These are phyloP conservation scores for Galeruca laticollis DNA, from an alignment of 2,888 invertebrate species.

Conservation along the genomic window DNA sequence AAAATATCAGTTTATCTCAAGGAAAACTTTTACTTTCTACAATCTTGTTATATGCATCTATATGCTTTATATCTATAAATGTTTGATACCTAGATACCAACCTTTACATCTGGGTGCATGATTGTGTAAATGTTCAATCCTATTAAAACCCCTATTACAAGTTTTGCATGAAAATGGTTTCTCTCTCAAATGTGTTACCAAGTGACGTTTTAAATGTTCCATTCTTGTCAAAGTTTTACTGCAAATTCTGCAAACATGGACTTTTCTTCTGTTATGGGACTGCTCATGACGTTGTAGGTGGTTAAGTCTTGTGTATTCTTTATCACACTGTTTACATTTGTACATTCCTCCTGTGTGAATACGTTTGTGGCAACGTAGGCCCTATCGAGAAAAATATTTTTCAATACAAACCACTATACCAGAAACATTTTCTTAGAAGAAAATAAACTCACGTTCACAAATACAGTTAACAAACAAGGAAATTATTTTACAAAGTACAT, in stretches of 20 bases:
- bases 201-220: slow-evolving; percentile 64
- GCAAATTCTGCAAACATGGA: slow-evolving; percentile 65
- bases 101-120: slow-evolving; percentile 64
- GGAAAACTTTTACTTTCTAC: too few relatives aligned
- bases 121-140: slow-evolving; percentile 63
- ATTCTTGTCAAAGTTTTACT: slow-evolving; percentile 64
- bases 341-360: slow-evolving; percentile 62
- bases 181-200: slow-evolving; percentile 64
- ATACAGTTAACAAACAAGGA: too few relatives aligned
- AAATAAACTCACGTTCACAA: too few relatives aligned
- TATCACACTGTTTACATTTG: slow-evolving; percentile 64
- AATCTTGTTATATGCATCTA: too few relatives aligned
- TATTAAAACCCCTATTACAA: slow-evolving; percentile 65
- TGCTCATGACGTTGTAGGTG: slow-evolving; percentile 64
- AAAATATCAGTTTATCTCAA: too few relatives aligned
- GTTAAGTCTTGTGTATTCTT: slow-evolving; percentile 62
- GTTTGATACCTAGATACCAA: slow-evolving; percentile 22
- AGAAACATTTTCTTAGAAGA: too few relatives aligned
- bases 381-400: slow-evolving; percentile 12
- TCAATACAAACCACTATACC: too few relatives aligned
- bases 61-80: too few relatives aligned
- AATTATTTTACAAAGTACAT: too few relatives aligned
- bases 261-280: slow-evolving; percentile 61
- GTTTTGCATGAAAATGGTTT: slow-evolving; percentile 64
- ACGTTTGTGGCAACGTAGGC: slow-evolving; percentile 58